Evolutionary conservation across 2,888 invertebrate species (phyloP), one percentile per base, ranked within the genome.

Genomic region (Plagiodera versicolora): DNA sequence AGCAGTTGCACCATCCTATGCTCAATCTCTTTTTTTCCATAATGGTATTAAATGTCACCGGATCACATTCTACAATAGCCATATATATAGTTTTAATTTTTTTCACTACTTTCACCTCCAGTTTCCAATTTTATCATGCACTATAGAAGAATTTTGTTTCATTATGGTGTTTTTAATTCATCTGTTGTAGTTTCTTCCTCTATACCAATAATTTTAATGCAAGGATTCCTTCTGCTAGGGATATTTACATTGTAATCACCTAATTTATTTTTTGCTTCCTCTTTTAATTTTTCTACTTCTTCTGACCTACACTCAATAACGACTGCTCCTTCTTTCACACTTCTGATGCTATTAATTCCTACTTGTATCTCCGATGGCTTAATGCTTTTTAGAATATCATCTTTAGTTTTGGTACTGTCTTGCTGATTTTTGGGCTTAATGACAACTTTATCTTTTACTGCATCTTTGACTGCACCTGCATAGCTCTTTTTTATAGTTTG

Each of bases 401-500:
- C 51, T 45, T 56, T 56, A 28, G 28, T 28, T 28, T 28, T 28
- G 28, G 28, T 28, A 28, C 28, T 28, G 28, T 28, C 28, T 4
- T 32, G 32, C 35, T 44, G 16, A 54, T 54, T 54, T 39, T 54
- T 54, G 11, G 54, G 50, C 30, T 60, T 50, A 11, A 50, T 56
- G 19, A 56, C n/a, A 20, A 49, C 5, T 35, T 47, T 19, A 35
- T 51, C 55, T 4, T 19, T 55, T 44, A 44, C 44, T 51, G 35
- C 46, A 28, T 46, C 39, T 16, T 46, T 49, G 11, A 44, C 44
- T 44, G 44, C 44, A 44, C 44, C 44, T 64, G 48, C 32, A 46
- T 35, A 52, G 19, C 44, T 66, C 61, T 61, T 53, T 48, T 60
- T 45, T 44, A 28, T 28, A 28, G 28, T 28, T 28, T 28, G 28